These are phyloP conservation scores for Lottia gigantea DNA, from an alignment of 2,888 invertebrate genomes.

Conservation along the genomic window DNA sequence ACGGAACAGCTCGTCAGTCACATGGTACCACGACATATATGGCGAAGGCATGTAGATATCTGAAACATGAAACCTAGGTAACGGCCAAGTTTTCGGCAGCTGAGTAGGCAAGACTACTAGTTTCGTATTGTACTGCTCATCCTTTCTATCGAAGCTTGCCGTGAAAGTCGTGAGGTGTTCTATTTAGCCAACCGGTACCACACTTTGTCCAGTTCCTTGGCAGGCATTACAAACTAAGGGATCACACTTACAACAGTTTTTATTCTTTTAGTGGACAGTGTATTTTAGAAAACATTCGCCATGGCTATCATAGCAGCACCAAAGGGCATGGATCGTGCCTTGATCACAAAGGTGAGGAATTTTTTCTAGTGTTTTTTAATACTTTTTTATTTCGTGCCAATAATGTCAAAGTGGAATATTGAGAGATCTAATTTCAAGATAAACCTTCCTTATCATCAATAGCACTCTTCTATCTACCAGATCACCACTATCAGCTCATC, in stretches of 20 bases:
- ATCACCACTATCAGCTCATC: too few relatives aligned
- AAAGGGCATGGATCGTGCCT: conserved; percentile 7
- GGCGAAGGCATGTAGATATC: conserved; percentile 44
- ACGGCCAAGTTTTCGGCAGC: conserved; percentile 10
- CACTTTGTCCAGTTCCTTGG: conserved; percentile 1
- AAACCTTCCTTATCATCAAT: too few relatives aligned
- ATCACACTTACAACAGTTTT: not conserved
- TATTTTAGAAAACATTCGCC: conserved; percentile 1
- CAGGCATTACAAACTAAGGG: not conserved
- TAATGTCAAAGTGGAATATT: too few relatives aligned
- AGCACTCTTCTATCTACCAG: too few relatives aligned
- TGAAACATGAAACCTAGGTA: conserved; percentile 30
- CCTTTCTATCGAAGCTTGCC: conserved; percentile 9
- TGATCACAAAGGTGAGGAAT: conserved; percentile 6
- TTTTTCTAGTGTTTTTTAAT: not conserved
- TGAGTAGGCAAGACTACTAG: conserved; percentile 4
- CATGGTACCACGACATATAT: conserved; percentile 36
- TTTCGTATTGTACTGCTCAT: not conserved
- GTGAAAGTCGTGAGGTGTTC: conserved; percentile 3
- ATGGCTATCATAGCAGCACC: conserved; percentile 9
- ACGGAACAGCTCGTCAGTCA: conserved; percentile 4
- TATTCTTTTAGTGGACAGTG: not conserved
- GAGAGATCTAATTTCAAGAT: too few relatives aligned
- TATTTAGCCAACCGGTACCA: conserved; percentile 2
- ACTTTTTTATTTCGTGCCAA: too few relatives aligned